A percentile compares a stretch with the other conserved stretches of the same genome.
These are phyloP conservation scores for Periphyllus acericola DNA, from an alignment of 2,888 invertebrate genomes.

Conservation along the genomic window DNA sequence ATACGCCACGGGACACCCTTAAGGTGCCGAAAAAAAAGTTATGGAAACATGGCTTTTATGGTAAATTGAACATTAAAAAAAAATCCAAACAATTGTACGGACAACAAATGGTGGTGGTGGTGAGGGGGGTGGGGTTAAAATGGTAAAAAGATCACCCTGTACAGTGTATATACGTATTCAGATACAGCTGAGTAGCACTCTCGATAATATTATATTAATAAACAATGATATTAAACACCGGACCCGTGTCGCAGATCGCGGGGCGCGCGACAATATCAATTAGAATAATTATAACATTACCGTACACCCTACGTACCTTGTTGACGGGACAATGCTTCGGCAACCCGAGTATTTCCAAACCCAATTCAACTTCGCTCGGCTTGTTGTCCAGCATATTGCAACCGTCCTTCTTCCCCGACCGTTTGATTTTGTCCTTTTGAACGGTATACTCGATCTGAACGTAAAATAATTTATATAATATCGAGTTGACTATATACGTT, in stretches of 20 bases:
- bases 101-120: too few species aligned
- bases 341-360: neutral
- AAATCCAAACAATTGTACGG: too few species aligned
- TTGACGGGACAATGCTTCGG: slow-evolving; percentile 38
- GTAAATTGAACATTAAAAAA: too few species aligned
- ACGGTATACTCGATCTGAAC: slow-evolving; percentile 1
- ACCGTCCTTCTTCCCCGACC: slow-evolving; percentile 23
- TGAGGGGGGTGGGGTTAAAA: too few species aligned
- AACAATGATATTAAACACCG: neutral
- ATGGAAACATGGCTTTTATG: too few species aligned
- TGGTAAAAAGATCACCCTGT: too few species aligned
- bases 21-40: too few species aligned
- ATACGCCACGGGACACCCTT: too few species aligned
- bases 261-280: neutral
- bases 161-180: too few species aligned
- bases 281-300: neutral
- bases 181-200: neutral
- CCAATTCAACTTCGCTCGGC: neutral
- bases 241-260: neutral
- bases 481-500: neutral
- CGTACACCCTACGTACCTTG: neutral
- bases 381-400: slow-evolving; percentile 7
- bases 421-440: slow-evolving; percentile 3
- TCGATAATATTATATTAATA: neutral
- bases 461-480: neutral